Evolutionary conservation across 2,888 invertebrate species (phyloP).

Genomic region (Troides oblongomaculatus): DNA sequence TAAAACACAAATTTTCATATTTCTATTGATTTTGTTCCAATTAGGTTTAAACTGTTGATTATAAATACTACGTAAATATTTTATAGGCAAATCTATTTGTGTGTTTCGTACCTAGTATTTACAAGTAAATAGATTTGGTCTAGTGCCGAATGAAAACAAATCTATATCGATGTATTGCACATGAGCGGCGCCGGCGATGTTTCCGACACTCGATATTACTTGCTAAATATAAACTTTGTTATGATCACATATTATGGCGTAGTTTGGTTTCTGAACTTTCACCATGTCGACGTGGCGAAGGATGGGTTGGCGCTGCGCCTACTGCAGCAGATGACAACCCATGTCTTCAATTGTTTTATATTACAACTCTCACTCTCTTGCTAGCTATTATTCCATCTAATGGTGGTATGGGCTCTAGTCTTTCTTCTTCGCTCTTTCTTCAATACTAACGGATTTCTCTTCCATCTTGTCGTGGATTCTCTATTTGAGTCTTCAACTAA

Average conservation of each 20-base stretch:
- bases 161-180: background rate
- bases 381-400: too few species aligned
- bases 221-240: slow-evolving; percentile 26
- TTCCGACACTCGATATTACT: background rate
- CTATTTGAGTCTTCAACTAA: too few species aligned
- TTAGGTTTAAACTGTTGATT: too few species aligned
- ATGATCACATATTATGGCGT: slow-evolving; percentile 8
- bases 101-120: background rate
- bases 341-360: background rate
- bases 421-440: too few species aligned
- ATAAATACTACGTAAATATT: too few species aligned
- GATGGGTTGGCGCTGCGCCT: slow-evolving; percentile 9
- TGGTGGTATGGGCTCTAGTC: too few species aligned
- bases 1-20: too few species aligned
- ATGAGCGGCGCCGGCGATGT: background rate
- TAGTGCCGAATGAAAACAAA: background rate
- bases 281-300: background rate
- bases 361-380: background rate
- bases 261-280: background rate
- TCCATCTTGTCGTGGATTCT: too few species aligned
- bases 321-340: background rate
- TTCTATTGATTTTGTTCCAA: too few species aligned
- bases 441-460: too few species aligned
- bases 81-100: background rate
- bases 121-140: background rate